Evolutionary conservation across 1,140 invertebrate species (phyloP).

Genomic region (Daktulosphaira vitifoliae): DNA sequence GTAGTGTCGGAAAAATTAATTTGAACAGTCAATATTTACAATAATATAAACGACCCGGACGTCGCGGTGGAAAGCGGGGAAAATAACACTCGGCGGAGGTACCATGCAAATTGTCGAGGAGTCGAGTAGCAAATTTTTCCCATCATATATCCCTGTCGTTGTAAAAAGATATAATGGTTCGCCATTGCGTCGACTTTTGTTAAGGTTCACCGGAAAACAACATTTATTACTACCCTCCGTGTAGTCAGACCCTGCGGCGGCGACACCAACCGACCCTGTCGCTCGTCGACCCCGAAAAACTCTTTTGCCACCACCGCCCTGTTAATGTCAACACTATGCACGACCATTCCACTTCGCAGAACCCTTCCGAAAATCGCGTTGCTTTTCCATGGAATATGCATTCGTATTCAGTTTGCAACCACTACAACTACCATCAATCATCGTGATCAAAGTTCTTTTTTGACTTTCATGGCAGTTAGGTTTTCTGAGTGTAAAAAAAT

Average conservation of each 20-base stretch:
- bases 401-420: not conserved
- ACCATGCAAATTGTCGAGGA: not conserved
- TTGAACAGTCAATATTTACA: too few species aligned
- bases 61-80: too few species aligned
- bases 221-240: slow-evolving; percentile 16
- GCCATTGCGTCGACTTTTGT: slow-evolving; percentile 12
- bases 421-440: slow-evolving; percentile 9
- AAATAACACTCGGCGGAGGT: too few species aligned
- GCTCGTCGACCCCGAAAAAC: not conserved
- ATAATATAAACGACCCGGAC: too few species aligned
- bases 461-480: not conserved
- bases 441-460: slow-evolving; percentile 9
- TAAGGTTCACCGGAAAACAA: slow-evolving; percentile 14
- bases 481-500: not conserved
- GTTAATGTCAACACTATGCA: slow-evolving; percentile 10
- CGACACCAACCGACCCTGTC: not conserved
- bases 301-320: not conserved
- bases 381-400: not conserved
- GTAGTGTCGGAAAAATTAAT: too few species aligned
- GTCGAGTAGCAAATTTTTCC: slow-evolving; percentile 7
- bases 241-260: too few species aligned
- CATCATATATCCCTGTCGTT: not conserved
- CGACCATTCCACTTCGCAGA: not conserved
- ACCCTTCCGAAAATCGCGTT: too few species aligned
- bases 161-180: slow-evolving; percentile 24